Evolutionary conservation across 2,797 vertebrate genomes (phyloP).

Genomic region (Typhlichthys subterraneus): DNA sequence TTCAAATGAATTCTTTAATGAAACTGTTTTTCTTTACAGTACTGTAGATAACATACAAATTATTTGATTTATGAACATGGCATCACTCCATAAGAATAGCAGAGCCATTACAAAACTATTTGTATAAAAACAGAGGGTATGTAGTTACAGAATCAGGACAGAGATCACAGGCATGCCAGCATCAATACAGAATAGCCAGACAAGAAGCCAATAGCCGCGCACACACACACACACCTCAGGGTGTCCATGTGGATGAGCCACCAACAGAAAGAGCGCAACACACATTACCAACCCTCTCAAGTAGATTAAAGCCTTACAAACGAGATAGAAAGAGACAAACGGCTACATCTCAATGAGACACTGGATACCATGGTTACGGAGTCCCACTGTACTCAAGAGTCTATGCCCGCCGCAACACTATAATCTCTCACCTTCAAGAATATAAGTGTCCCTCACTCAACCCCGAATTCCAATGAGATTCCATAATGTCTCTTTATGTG

Average conservation of each 20-base stretch:
- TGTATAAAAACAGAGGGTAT: neutral
- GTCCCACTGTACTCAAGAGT: constrained; percentile 43
- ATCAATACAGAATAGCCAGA: constrained; percentile 14
- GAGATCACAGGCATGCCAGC: constrained; percentile 33
- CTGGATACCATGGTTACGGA: constrained; percentile 32
- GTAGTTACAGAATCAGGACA: constrained; percentile 14
- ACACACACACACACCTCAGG: neutral
- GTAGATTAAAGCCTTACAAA: constrained; percentile 73
- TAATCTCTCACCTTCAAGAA: constrained; percentile 40
- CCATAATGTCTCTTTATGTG: constrained; percentile 65
- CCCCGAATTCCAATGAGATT: constrained; percentile 69
- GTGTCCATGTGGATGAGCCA: constrained; percentile 29
- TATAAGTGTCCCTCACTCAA: constrained; percentile 47
- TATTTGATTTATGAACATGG: neutral
- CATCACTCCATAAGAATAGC: neutral
- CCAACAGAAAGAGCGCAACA: constrained; percentile 24
- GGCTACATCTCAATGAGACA: constrained; percentile 21
- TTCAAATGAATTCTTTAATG: too few relatives aligned
- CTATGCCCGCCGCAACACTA: constrained; percentile 46
- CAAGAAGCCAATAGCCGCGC: constrained; percentile 33
- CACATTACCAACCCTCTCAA: constrained; percentile 63
- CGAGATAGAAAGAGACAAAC: constrained; percentile 26
- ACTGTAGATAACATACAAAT: neutral
- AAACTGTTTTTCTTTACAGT: too few relatives aligned
- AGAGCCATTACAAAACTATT: neutral